Evolutionary conservation across 2,113 vertebrate species (phyloP), one percentile per base, ranked within the genome.

Genomic region (Ictidomys tridecemlineatus): DNA sequence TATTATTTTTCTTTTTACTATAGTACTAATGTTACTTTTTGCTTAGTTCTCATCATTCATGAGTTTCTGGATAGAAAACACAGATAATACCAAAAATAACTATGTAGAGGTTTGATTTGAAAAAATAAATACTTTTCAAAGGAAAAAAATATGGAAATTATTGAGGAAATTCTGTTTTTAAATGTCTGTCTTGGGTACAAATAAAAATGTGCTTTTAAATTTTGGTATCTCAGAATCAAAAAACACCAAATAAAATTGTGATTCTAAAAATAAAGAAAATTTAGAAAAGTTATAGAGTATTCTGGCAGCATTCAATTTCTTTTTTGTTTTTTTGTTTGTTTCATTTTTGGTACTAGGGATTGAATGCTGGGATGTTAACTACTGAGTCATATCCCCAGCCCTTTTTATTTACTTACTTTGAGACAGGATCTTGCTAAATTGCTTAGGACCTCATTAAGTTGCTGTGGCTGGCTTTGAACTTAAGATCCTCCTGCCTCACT

Each of bases 11-110:
- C 28, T 63, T 92, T 73, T 51, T 63, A 58, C 45, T 95, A 13
- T 56, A 48, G 8, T 58, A n/a, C 9, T 96, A 51, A 65, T 37
- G n/a, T 58, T 65, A 13, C 67, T 85, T 86, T 97, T 93, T 89
- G 34, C 74, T 61, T 97, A 70, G 51, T 94, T 72, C 45, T 48
- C 37, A 86, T 95, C 51, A 91, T 96, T 45, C 89, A 39, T 86
- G 89, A 97, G 94, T 94, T 96, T 61, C 13, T 95, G 39, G 63
- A 85, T 96, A 97, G 63, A 95, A 97, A 92, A 28, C 70, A 90
- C 16, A 63, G 26, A 67, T 70, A 48, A 51, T 63, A 39, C 16
- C 93, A 89, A 97, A 94, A 95, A 69, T 87, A 42, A 82, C 28
- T 39, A 9, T 48, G 34, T 91, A 85, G 48, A 73, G 56, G 24